Conservation (phyloP, 2,888 invertebrate genomes). For the Pemphredon lugubris region DNA sequence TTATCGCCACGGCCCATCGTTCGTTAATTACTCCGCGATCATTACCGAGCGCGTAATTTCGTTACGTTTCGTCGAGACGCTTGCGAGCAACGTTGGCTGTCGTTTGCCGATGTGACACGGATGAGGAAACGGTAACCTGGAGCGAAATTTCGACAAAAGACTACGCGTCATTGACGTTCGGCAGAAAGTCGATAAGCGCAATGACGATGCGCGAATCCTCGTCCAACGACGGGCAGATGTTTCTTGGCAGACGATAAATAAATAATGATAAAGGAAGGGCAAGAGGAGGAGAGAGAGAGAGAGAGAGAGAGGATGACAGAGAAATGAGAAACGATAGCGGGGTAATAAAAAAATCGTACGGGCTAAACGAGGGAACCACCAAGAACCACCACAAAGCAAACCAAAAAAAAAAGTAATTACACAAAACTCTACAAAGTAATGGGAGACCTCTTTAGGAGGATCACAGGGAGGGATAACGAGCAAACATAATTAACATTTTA, state of each 20-base stretch:
- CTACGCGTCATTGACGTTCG: conserved; percentile 41
- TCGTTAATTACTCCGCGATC: conserved; percentile 3
- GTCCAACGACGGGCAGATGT: conserved; percentile 19
- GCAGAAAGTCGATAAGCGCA: too few species aligned
- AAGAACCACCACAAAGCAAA: conserved; percentile 59
- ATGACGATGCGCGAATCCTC: conserved; percentile 10
- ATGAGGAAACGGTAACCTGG: background rate
- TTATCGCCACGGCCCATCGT: background rate
- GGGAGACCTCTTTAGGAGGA: conserved; percentile 26
- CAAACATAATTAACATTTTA: conserved; percentile 62
- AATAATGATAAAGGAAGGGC: background rate
- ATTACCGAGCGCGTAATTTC: background rate
- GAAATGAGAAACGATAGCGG: too few species aligned
- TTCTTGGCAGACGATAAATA: conserved; percentile 1
- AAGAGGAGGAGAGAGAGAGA: background rate
- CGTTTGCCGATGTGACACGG: conserved; percentile 19
- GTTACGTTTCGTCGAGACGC: too few species aligned
- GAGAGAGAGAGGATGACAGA: background rate
- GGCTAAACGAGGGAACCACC: conserved; percentile 56
- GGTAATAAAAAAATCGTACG: conserved; percentile 26
- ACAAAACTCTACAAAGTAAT: conserved; percentile 51
- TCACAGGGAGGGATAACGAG: conserved; percentile 42
- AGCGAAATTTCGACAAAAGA: background rate
- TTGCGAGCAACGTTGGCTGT: conserved; percentile 48
- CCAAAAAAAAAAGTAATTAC: conserved; percentile 46